Evolutionary conservation across 2,113 vertebrate species (phyloP), one percentile per base, ranked within the genome.

Genomic region (Grus americana): DNA sequence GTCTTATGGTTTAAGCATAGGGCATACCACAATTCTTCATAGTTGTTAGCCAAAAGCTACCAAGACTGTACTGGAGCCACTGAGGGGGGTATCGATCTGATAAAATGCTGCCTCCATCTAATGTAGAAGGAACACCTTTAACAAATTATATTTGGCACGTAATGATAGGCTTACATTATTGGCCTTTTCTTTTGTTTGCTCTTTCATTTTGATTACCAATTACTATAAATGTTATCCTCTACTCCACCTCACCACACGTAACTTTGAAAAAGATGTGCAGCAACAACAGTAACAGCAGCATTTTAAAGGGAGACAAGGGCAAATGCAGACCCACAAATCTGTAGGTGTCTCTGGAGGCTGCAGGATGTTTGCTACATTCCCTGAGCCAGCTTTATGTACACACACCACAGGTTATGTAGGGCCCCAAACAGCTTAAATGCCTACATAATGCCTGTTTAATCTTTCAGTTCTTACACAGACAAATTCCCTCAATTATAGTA

Each of bases 111-210:
- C 50, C 36, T 76, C 47, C 26, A 21, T 20, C 50, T 62, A 46
- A 66, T 88, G 88, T 54, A 54, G 26, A 76, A 86, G 74, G 38
- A 92, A 86, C 16, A 47, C 4, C 14, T 91, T 52, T 89, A 80
- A 87, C 79, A 83, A 95, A 91, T 86, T 79, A 6, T 49, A 86
- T 79, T 46, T 95, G 85, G 49, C 80, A 92, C 47, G 71, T 83
- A 87, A 92, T 74, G 83, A 88, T 36, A 63, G 59, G n/a, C 67
- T 73, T 62, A 46, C 49, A 47, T 88, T 94, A 86, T 38, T 66
- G 23, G 71, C 6, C 22, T 80, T 66, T 71, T 58, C 49, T 71
- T 90, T 87, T 59, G 49, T 54, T 90, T 90, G 55, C 29, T 65
- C 65, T 90, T 87, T 87, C 18, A 49, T 70, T 91, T 78, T 91